Conservation (phyloP, 2,797 vertebrate genomes). For the Myripristis murdjan region DNA sequence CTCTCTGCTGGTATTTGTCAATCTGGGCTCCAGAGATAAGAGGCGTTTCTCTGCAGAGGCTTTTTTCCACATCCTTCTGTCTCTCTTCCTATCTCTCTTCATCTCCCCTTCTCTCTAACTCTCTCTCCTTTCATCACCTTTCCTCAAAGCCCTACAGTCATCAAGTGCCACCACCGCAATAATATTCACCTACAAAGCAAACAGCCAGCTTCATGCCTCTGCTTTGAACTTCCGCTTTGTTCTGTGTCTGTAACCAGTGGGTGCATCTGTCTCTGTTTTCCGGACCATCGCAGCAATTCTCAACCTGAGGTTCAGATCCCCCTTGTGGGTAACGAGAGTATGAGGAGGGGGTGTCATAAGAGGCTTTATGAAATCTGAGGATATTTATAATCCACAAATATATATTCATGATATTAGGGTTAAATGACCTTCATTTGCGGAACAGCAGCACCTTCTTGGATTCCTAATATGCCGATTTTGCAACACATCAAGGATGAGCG, state of each 20-base stretch:
- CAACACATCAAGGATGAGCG: background rate
- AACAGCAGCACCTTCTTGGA: background rate
- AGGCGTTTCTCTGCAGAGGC: slow-evolving; percentile 58
- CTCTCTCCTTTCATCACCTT: slow-evolving; percentile 13
- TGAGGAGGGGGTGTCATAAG: background rate
- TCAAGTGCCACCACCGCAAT: slow-evolving; percentile 44
- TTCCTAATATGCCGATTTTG: background rate
- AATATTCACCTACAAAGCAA: slow-evolving; percentile 43
- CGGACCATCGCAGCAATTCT: no score
- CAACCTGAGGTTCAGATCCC: slow-evolving; percentile 25
- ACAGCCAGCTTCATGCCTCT: slow-evolving; percentile 33
- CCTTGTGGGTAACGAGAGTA: slow-evolving; percentile 13
- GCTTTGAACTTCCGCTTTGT: slow-evolving; percentile 38
- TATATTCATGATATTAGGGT: no score
- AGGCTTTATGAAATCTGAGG: no score
- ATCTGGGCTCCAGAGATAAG: slow-evolving; percentile 50
- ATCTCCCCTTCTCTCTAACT: slow-evolving; percentile 45
- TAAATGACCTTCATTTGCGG: background rate
- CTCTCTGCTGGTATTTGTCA: slow-evolving; percentile 53
- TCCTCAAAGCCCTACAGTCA: slow-evolving; percentile 23
- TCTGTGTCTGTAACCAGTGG: slow-evolving; percentile 9
- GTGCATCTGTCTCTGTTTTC: slow-evolving; percentile 11
- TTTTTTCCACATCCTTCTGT: slow-evolving; percentile 22
- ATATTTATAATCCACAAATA: no score
- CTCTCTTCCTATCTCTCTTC: background rate